Base-by-base conservation (phyloP, 2,888 invertebrate species). In the Scrobipalpa costella region DNA sequence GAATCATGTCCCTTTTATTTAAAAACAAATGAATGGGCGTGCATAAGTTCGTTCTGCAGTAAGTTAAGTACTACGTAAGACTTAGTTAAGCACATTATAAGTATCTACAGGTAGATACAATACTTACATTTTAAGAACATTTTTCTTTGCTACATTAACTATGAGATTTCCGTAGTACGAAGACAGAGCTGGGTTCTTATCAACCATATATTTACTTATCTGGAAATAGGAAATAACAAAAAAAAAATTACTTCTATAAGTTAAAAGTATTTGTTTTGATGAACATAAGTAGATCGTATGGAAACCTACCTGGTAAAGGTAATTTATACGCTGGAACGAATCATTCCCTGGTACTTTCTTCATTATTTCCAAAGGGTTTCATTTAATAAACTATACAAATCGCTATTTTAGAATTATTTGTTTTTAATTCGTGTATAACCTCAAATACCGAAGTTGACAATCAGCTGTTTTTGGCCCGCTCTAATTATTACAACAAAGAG, bases 321-420 rank as follows among this genome's bases (percentile, higher is more conserved):
- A 95, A 81, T 95, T 95, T 80, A 95, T 94, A 65, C 95, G 87
- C 74, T 94, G 93, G 75, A 95, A 94, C 27, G 93, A 90, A 78
- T 95, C 94, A 77, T 94, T 94, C 63, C 94, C 94, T 73, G 92
- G 92, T 65, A 94, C 93, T 80, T 93, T 92, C 75, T 91, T 93
- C 76, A 84, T 84, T 74, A 73, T 83, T 68, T 65, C 73, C n/a
- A 50, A 27, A 61, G 70, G 61, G 62, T 68, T 67, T 61, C 34
- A 61, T 61, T 36, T 17, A 34, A 7, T 8, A 55, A 13, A 57
- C 7, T 11, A 3, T 27, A 27, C 2, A 5, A 19, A 21, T 34
- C 8, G n/a, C 27, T 21, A 52, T 13, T 52, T 21, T 19, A 27
- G 0, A 52, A 52, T 2, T 36, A 7, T 57, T 57, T 33, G 34